Evolutionary conservation across 2,888 invertebrate genomes (phyloP).

Genomic region (Philonicus albiceps): DNA sequence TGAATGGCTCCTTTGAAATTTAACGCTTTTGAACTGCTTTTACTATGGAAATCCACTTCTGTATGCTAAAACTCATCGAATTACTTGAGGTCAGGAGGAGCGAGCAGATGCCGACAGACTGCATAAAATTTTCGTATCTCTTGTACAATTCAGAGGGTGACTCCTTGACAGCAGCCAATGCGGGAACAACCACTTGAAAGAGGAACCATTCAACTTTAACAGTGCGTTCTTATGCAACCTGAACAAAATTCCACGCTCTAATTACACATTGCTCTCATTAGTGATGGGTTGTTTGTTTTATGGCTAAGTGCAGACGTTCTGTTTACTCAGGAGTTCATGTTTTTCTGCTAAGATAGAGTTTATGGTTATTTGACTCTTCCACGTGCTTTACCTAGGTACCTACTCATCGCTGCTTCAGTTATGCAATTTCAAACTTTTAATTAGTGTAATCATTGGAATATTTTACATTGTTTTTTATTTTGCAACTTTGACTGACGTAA

Average conservation of each 20-base stretch:
- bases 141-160: not conserved
- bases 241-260: slow-evolving; percentile 27
- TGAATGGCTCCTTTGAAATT: slow-evolving; percentile 34
- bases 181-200: slow-evolving; percentile 18
- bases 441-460: not conserved
- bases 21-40: slow-evolving; percentile 24
- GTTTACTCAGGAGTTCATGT: slow-evolving; percentile 37
- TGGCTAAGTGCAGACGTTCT: slow-evolving; percentile 43
- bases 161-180: not conserved
- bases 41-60: not conserved
- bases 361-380: not conserved
- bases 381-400: not conserved
- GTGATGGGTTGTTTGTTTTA: slow-evolving; percentile 45
- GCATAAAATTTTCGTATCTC: not conserved
- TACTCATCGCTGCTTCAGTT: not conserved
- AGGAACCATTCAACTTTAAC: not conserved
- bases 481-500: not conserved
- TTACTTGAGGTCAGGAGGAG: slow-evolving; percentile 27
- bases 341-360: not conserved
- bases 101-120: slow-evolving; percentile 1
- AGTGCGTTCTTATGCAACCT: slow-evolving; percentile 13
- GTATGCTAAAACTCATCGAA: slow-evolving; percentile 13
- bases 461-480: not conserved
- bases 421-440: not conserved
- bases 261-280: slow-evolving; percentile 42